Base-by-base conservation (phyloP, 1,140 invertebrate species). In the Hermetia illucens region DNA sequence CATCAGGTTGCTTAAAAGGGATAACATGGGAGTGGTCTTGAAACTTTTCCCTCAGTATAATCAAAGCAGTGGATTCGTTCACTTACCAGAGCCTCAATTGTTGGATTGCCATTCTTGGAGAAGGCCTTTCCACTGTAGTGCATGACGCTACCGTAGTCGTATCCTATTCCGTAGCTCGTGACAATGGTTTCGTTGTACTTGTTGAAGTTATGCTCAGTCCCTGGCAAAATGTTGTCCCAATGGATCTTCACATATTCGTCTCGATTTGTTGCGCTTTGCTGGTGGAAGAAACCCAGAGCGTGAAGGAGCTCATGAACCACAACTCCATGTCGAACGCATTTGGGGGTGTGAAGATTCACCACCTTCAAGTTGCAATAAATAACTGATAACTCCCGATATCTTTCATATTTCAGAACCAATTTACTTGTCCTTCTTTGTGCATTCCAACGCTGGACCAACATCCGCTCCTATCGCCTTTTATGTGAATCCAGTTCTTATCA, bases 401-500 rank as follows among this genome's bases (percentile, higher is more conserved):
- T 4, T 29, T 30, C 12, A 36, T 9, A 21, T 22, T 31, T 4
- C n/a, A 12, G 25, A 30, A 3, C 5, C n/a, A 10, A 30, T 34
- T 24, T n/a, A 45, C 62, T 48, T 81, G 79, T 0, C 56, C 56
- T 5, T 69, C 65, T n/a, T 70, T 64, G 3, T 64, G 58, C 17
- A 68, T 64, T 0, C 82, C 83, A 1, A 86, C 77, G 41, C 71
- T 77, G 3, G 80, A 83, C 79, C 81, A 87, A 54, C 85, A 90
- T 9, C 85, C 85, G 0, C 74, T 76, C 19, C 73, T 73, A 12
- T 66, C 65, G 40, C 69, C 77, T 18, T 69, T 73, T 29, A 84
- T 75, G 3, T 69, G 52, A 15, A 85, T 60, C 43, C 63, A 73
- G 39, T 77, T 61, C 21, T 63, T 63, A 44, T 81, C 76, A 3